Percentiles rank a stretch among this genome's conserved stretches.
Conservation (phyloP, 1,140 invertebrate species). For the Nasonia longicornis region DNA sequence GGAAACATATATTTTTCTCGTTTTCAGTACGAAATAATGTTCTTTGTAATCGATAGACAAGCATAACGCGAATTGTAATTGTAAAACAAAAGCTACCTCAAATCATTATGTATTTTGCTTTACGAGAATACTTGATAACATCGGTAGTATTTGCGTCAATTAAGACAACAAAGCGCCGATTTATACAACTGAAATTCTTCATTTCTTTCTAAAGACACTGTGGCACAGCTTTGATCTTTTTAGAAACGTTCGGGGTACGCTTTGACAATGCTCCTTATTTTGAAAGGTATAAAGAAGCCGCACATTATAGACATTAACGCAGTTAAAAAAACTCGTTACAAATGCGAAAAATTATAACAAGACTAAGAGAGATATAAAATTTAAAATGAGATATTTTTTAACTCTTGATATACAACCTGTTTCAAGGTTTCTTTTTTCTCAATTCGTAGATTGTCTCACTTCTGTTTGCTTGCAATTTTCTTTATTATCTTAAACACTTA, state of each 20-base stretch:
- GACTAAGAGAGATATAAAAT: slow-evolving; percentile 40
- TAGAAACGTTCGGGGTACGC: slow-evolving; percentile 43
- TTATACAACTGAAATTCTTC: slow-evolving; percentile 38
- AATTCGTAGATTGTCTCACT: slow-evolving; percentile 41
- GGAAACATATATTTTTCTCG: slow-evolving; percentile 7
- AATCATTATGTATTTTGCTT: slow-evolving; percentile 34
- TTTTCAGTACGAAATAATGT: slow-evolving; percentile 36
- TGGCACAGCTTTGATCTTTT: slow-evolving; percentile 44
- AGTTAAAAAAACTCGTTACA: slow-evolving; percentile 25
- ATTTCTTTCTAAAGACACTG: slow-evolving; percentile 42
- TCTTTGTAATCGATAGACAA: slow-evolving; percentile 26
- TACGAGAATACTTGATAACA: slow-evolving; percentile 41
- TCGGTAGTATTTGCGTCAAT: slow-evolving; percentile 28
- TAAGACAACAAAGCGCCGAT: slow-evolving; percentile 22
- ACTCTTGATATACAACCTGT: slow-evolving; percentile 46
- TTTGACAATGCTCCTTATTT: slow-evolving; percentile 43
- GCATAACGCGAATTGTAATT: slow-evolving; percentile 30
- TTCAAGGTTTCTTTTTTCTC: slow-evolving; percentile 22
- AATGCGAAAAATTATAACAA: slow-evolving; percentile 37
- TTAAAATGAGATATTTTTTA: slow-evolving; percentile 43
- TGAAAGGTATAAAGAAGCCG: slow-evolving; percentile 40
- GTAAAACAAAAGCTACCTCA: slow-evolving; percentile 42
- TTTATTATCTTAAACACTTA: slow-evolving; percentile 33
- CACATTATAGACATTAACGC: slow-evolving; percentile 39
- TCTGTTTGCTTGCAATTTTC: slow-evolving; percentile 39